phyloP scores from a whole-genome alignment of 1,140 invertebrate species.

The Nymphalis io region DNA sequence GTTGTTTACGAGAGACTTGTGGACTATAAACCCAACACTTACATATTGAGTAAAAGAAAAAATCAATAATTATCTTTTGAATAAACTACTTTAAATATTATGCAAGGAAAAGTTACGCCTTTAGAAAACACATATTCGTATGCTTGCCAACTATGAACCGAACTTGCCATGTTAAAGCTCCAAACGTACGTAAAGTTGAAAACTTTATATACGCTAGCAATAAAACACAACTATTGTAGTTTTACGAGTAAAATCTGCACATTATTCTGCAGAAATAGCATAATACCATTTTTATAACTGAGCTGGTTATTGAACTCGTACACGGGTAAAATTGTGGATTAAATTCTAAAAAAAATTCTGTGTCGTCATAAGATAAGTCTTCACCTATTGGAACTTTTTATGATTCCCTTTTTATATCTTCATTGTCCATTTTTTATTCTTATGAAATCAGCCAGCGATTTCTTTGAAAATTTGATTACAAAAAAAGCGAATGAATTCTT shows the following conservation, averaged over 20 bases:
- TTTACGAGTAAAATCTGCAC: conserved; percentile 54
- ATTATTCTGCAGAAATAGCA: conserved; percentile 44
- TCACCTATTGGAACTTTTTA: no score
- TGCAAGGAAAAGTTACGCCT: conserved; percentile 20
- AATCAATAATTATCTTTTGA: not conserved
- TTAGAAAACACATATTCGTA: conserved; percentile 20
- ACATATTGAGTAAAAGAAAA: no score
- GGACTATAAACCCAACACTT: no score
- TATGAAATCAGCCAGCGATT: not conserved
- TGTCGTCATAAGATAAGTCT: no score
- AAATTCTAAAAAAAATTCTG: conserved; percentile 6
- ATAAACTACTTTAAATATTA: conserved; percentile 3
- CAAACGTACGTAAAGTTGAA: conserved; percentile 45
- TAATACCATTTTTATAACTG: not conserved
- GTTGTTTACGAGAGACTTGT: no score
- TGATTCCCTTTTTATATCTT: not conserved
- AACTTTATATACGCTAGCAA: conserved; percentile 53
- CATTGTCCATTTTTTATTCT: not conserved
- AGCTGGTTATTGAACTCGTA: not conserved
- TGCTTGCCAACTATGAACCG: conserved; percentile 28
- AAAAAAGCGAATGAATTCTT: conserved; percentile 9
- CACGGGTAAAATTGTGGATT: not conserved
- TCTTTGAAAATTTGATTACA: conserved; percentile 4
- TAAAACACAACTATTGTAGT: conserved; percentile 60
- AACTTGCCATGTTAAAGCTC: conserved; percentile 33